phyloP scores from a whole-genome alignment of 2,888 invertebrate genomes.

The Pharmacophagus antenor region DNA sequence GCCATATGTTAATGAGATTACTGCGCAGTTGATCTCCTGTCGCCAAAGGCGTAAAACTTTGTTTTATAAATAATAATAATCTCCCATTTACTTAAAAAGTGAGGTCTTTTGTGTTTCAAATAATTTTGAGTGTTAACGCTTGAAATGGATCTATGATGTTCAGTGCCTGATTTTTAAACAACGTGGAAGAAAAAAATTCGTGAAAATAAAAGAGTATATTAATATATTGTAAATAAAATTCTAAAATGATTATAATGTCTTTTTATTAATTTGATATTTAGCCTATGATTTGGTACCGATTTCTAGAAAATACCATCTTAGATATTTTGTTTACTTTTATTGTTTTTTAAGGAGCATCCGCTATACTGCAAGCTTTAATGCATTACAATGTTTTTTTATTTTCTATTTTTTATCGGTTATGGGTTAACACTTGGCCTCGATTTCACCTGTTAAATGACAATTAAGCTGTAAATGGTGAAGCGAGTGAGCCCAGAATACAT shows the following conservation, averaged over 20 bases:
- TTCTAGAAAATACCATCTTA: too few relatives aligned
- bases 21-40: conserved; percentile 58
- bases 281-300: background rate
- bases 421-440: too few relatives aligned
- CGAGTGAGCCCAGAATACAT: too few relatives aligned
- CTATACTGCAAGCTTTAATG: too few relatives aligned
- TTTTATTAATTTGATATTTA: background rate
- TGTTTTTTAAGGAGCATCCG: too few relatives aligned
- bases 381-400: too few relatives aligned
- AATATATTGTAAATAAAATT: conserved; percentile 80
- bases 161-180: conserved; percentile 63
- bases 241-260: conserved; percentile 38
- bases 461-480: too few relatives aligned
- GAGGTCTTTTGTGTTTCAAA: conserved; percentile 53
- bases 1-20: conserved; percentile 67
- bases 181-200: conserved; percentile 51
- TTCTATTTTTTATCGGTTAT: too few relatives aligned
- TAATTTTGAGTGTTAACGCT: conserved; percentile 53
- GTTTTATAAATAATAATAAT: conserved; percentile 39
- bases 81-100: conserved; percentile 52
- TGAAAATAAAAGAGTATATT: conserved; percentile 71
- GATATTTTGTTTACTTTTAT: too few relatives aligned
- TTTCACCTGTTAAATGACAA: too few relatives aligned
- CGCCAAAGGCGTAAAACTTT: conserved; percentile 60
- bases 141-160: conserved; percentile 49